Conservation (phyloP, 2,797 vertebrate species). For the Amniataba percoides region DNA sequence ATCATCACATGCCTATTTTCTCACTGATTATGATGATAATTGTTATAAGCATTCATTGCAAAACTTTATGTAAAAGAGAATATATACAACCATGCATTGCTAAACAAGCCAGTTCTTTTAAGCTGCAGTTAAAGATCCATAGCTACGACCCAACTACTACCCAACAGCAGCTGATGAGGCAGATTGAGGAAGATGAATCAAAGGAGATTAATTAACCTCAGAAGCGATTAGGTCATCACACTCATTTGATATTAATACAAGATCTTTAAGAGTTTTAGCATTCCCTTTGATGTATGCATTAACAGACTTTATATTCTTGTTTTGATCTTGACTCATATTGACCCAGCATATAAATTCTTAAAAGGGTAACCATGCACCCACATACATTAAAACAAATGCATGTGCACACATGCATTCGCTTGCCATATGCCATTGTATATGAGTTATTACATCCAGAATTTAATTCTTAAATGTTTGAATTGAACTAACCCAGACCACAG, state of each 20-base stretch:
- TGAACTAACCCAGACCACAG: slow-evolving; percentile 20
- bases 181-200: slow-evolving; percentile 12
- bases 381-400: neutral
- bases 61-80: neutral
- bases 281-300: slow-evolving; percentile 41
- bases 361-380: slow-evolving; percentile 7
- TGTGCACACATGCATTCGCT: neutral
- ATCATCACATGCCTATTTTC: too few relatives aligned
- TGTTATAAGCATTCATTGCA: neutral
- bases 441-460: slow-evolving; percentile 24
- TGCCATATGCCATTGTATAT: slow-evolving; percentile 7
- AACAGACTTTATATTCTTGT: neutral
- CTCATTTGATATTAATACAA: slow-evolving; percentile 39
- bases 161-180: slow-evolving; percentile 25
- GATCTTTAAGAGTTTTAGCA: slow-evolving; percentile 35
- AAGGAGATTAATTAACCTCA: slow-evolving; percentile 28
- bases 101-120: slow-evolving; percentile 5
- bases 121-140: slow-evolving; percentile 30
- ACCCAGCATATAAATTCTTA: neutral
- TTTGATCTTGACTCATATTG: slow-evolving; percentile 33
- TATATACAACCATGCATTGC: neutral
- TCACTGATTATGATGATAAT: too few relatives aligned
- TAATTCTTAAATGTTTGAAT: slow-evolving; percentile 42
- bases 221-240: slow-evolving; percentile 23
- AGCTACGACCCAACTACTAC: slow-evolving; percentile 13